Evolutionary conservation across 2,888 invertebrate genomes (phyloP).

Genomic region (Stenichneumon culpator): DNA sequence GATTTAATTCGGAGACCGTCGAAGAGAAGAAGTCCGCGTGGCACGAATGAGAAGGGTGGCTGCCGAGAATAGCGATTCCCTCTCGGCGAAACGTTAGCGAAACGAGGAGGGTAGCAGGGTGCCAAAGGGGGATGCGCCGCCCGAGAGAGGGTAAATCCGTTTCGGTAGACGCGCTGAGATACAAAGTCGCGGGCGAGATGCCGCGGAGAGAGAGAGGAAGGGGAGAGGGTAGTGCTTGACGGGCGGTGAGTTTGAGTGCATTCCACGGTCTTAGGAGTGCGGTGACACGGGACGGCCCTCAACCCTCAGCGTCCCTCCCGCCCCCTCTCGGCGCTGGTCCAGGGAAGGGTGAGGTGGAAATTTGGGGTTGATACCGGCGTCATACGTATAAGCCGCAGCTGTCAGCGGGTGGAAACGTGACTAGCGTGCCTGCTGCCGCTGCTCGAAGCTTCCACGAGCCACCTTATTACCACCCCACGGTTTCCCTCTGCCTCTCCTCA

Average conservation of each 20-base stretch:
- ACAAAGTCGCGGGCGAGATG: conserved; percentile 63
- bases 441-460: conserved; percentile 76
- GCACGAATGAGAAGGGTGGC: conserved; percentile 44
- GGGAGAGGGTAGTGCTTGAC: conserved; percentile 71
- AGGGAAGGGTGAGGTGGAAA: conserved; percentile 76
- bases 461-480: conserved; percentile 83
- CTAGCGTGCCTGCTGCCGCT: conserved; percentile 79
- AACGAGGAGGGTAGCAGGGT: background rate
- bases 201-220: conserved; percentile 39
- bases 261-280: conserved; percentile 81
- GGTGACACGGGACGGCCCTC: conserved; percentile 78
- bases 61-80: conserved; percentile 43
- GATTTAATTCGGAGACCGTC: conserved; percentile 64
- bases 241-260: conserved; percentile 81
- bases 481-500: conserved; percentile 80
- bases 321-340: conserved; percentile 58
- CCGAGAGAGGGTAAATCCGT: conserved; percentile 65
- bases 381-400: conserved; percentile 85
- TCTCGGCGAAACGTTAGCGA: conserved; percentile 27
- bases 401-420: conserved; percentile 85
- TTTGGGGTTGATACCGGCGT: conserved; percentile 84
- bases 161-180: conserved; percentile 67
- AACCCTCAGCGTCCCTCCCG: conserved; percentile 47
- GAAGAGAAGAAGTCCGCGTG: conserved; percentile 41
- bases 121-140: conserved; percentile 9